Conservation (phyloP, 2,797 vertebrate species). For the Ctenopoma kingsleyae region DNA sequence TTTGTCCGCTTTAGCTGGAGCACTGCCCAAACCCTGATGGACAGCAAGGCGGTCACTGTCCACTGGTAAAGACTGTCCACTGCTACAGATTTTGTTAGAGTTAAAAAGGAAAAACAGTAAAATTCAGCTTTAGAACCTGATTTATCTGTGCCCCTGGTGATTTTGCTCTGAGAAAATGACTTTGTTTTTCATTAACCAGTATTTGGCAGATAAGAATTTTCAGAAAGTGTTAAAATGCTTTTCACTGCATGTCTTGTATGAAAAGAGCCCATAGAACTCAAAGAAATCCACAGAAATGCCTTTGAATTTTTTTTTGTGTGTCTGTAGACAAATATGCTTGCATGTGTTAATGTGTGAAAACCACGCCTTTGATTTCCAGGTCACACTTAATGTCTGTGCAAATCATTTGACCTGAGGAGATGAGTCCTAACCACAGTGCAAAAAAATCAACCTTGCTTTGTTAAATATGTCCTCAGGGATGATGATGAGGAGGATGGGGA, state of each 20-base stretch:
- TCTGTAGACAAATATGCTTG: slow-evolving; percentile 7
- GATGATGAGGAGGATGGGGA: slow-evolving; percentile 82
- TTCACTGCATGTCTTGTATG: background rate
- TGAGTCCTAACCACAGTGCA: slow-evolving; percentile 12
- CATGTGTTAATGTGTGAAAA: slow-evolving; percentile 26
- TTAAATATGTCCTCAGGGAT: slow-evolving; percentile 70
- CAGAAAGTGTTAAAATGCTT: background rate
- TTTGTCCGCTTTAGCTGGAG: slow-evolving; percentile 96
- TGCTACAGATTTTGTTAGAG: background rate
- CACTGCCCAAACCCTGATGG: slow-evolving; percentile 90
- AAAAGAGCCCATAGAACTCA: background rate
- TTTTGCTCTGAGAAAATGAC: background rate
- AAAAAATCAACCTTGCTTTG: slow-evolving; percentile 19
- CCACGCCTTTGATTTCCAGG: slow-evolving; percentile 32
- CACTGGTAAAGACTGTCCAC: slow-evolving; percentile 82
- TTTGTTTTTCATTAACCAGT: background rate
- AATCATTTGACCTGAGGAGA: slow-evolving; percentile 46
- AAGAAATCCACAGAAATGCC: background rate
- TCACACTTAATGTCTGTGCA: slow-evolving; percentile 41
- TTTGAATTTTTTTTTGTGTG: slow-evolving; percentile 5
- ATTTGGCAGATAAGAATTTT: background rate
- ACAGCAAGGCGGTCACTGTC: slow-evolving; percentile 85
- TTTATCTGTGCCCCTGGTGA: slow-evolving; percentile 2
- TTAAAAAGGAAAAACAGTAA: background rate
- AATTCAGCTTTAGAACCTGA: background rate